Conservation (phyloP, 2,888 invertebrate species). For the Pammene aurita region DNA sequence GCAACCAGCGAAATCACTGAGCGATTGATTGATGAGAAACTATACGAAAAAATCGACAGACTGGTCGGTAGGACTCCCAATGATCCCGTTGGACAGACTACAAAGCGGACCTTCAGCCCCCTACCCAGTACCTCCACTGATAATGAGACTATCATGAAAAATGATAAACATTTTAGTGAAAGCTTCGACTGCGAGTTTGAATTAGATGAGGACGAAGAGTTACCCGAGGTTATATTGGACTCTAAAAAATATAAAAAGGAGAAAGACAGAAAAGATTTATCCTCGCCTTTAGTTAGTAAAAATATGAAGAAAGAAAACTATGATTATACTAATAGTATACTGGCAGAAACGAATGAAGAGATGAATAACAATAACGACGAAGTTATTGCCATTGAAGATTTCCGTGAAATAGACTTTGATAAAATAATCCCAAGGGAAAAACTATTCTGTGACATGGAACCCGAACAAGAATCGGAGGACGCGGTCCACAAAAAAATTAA, state of each 20-base stretch:
- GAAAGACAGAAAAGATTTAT: background rate
- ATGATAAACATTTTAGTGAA: constrained; percentile 57
- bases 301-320: background rate
- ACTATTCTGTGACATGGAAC: background rate
- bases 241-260: constrained; percentile 38
- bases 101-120: constrained; percentile 53
- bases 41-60: constrained; percentile 36
- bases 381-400: background rate
- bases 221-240: constrained; percentile 49
- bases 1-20: constrained; percentile 51
- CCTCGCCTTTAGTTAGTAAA: background rate
- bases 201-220: constrained; percentile 46
- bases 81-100: constrained; percentile 48
- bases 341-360: constrained; percentile 14
- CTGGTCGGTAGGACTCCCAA: constrained; percentile 49
- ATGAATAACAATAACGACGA: constrained; percentile 25
- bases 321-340: background rate
- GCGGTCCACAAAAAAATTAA: background rate
- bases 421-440: constrained; percentile 18
- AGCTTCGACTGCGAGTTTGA: constrained; percentile 46
- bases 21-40: constrained; percentile 43
- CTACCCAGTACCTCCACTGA: constrained; percentile 63
- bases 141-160: constrained; percentile 53
- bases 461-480: background rate
- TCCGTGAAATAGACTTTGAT: constrained; percentile 19